Conservation (phyloP, 1,140 invertebrate genomes). For the Trypoxylus dichotomus region DNA sequence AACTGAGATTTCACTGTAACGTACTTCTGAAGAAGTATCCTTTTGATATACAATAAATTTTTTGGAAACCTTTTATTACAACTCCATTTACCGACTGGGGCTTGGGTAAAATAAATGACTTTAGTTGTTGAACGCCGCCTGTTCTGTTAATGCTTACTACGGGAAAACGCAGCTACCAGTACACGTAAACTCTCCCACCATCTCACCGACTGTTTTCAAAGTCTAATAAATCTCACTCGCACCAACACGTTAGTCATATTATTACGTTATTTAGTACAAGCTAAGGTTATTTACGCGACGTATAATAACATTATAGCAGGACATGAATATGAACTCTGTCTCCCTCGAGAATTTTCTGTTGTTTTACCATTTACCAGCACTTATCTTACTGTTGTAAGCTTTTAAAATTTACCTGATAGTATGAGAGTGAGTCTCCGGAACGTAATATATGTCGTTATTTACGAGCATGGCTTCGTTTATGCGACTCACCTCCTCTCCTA, state of each 20-base stretch:
- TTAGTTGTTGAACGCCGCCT: constrained; percentile 15
- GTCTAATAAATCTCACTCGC: constrained; percentile 43
- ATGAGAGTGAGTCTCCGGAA: constrained; percentile 10
- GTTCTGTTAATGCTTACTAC: constrained; percentile 30
- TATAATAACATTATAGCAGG: constrained; percentile 42
- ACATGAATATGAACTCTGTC: constrained; percentile 41
- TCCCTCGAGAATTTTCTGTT: constrained; percentile 39
- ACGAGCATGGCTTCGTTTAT: neutral
- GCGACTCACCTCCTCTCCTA: neutral
- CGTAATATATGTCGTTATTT: constrained; percentile 22
- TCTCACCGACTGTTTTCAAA: constrained; percentile 38
- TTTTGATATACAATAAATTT: neutral
- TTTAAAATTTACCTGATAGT: constrained; percentile 41
- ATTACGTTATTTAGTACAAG: constrained; percentile 44
- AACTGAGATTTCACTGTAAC: neutral
- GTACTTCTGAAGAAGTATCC: no score
- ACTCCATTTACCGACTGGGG: neutral
- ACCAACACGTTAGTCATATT: constrained; percentile 41
- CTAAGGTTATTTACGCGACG: constrained; percentile 43
- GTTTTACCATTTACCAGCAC: constrained; percentile 41
- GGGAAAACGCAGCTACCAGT: constrained; percentile 13
- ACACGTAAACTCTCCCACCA: constrained; percentile 34
- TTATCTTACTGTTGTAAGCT: constrained; percentile 42
- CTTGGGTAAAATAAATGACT: constrained; percentile 18
- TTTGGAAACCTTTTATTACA: neutral